phyloP scores from a whole-genome alignment of 1,140 invertebrate species.

The Muscidifurax raptorellus region DNA sequence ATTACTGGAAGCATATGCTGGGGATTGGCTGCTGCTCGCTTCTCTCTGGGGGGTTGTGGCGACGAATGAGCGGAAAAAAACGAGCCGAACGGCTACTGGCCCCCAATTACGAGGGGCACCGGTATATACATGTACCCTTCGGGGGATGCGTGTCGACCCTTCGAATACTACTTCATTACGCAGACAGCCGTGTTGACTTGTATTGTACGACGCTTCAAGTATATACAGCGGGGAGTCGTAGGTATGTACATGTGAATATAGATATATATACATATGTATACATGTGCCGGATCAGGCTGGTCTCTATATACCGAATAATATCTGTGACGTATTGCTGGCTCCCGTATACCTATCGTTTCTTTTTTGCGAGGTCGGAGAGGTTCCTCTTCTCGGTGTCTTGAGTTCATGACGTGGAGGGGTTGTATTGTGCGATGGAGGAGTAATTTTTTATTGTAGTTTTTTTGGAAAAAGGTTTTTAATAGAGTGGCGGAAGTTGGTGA shows the following conservation, averaged over 20 bases:
- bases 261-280: neutral
- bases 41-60: constrained; percentile 57
- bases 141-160: constrained; percentile 63
- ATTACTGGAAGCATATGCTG: constrained; percentile 73
- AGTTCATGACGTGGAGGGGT: neutral
- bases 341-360: constrained; percentile 45
- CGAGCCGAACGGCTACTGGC: constrained; percentile 69
- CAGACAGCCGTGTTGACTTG: constrained; percentile 77
- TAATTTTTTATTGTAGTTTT: constrained; percentile 2
- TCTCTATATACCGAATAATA: constrained; percentile 72
- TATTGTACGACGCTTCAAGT: constrained; percentile 69
- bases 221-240: constrained; percentile 10
- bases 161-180: constrained; percentile 76
- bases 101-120: constrained; percentile 72
- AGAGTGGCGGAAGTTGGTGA: neutral
- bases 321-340: constrained; percentile 75
- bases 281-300: too few relatives aligned
- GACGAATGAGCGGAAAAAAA: constrained; percentile 50
- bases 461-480: neutral
- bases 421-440: neutral
- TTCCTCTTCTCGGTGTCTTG: neutral
- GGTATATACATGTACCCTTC: constrained; percentile 29
- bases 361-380: neutral
- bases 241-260: neutral
- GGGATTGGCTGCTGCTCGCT: constrained; percentile 60